Evolutionary conservation across 2,888 invertebrate genomes (phyloP).

Genomic region (Stenotaenia linearis): DNA sequence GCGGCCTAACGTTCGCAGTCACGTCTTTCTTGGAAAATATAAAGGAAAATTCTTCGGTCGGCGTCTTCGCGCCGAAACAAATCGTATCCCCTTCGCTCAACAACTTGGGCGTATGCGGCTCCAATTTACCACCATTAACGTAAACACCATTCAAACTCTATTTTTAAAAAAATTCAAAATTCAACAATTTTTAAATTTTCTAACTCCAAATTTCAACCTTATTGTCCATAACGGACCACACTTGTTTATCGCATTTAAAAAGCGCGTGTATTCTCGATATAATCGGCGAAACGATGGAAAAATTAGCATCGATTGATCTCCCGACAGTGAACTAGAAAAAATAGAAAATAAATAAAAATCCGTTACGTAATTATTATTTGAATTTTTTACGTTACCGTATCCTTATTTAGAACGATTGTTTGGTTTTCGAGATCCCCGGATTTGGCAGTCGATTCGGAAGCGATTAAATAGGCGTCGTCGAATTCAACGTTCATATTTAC

Average conservation of each 20-base stretch:
- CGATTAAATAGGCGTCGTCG: background rate
- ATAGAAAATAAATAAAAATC: too few relatives aligned
- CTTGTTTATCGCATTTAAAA: background rate
- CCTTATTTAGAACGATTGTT: background rate
- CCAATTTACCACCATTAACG: background rate
- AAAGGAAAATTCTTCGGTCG: background rate
- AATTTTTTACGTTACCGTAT: background rate
- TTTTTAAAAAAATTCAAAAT: background rate
- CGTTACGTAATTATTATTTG: background rate
- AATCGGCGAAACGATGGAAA: background rate
- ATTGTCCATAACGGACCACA: background rate
- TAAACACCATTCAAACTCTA: background rate
- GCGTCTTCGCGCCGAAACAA: background rate
- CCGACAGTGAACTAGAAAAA: background rate
- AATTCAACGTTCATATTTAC: too few relatives aligned
- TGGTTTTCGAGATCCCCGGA: background rate
- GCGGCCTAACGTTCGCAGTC: background rate
- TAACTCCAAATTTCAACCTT: background rate
- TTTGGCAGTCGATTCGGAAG: background rate
- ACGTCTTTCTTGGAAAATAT: background rate
- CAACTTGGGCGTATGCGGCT: background rate
- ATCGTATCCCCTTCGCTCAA: background rate
- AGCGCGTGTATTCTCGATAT: background rate
- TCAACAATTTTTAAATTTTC: background rate
- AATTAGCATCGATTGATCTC: background rate